Evolutionary conservation across 2,797 vertebrate genomes (phyloP).

Genomic region (Alectoris magna): DNA sequence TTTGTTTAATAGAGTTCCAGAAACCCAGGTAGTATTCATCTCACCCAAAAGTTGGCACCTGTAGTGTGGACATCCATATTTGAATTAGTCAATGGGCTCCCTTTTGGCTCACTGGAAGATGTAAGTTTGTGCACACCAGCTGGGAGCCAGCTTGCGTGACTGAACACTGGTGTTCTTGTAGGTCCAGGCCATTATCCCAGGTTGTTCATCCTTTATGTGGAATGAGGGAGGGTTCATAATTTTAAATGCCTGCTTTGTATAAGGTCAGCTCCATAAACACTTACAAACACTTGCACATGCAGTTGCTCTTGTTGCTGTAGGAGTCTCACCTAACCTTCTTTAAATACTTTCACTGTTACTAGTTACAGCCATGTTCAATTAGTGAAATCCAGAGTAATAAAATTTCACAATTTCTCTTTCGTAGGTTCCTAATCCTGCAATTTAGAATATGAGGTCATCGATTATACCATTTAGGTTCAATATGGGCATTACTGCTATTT

Average conservation of each 20-base stretch:
- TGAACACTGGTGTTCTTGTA: background rate
- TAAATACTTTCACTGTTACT: background rate
- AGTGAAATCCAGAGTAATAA: background rate
- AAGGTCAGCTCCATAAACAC: background rate
- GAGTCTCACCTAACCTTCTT: background rate
- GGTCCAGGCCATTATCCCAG: background rate
- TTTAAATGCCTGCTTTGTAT: accelerated
- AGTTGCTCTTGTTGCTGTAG: background rate
- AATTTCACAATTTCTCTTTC: background rate
- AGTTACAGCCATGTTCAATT: background rate
- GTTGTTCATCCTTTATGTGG: background rate
- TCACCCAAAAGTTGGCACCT: background rate
- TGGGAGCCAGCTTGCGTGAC: background rate
- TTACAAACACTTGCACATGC: accelerated
- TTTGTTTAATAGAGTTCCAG: background rate
- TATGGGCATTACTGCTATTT: background rate
- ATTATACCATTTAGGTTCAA: background rate
- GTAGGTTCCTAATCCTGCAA: background rate
- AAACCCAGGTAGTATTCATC: background rate
- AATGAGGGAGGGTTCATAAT: background rate
- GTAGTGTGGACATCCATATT: background rate
- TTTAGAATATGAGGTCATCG: background rate
- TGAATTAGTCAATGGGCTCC: background rate
- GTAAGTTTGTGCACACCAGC: background rate
- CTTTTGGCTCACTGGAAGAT: background rate